Base-by-base conservation (phyloP, 2,888 invertebrate genomes). In the Pollenia angustigena region DNA sequence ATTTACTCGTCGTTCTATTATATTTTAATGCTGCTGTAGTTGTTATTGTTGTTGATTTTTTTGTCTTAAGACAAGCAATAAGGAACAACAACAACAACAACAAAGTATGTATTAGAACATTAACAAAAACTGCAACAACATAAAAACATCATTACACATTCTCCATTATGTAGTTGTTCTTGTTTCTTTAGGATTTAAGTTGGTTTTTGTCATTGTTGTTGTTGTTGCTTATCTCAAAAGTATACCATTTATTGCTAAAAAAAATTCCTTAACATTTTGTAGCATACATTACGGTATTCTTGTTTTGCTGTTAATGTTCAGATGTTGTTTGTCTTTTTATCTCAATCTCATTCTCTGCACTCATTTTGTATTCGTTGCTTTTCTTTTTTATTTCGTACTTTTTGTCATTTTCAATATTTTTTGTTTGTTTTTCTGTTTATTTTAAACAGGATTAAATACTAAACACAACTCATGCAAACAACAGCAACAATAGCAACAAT, bases 391-490 rank as follows among this genome's bases (percentile, higher is more conserved):
- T 60, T 16, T 52, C 76, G 52, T 7, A n/a, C 32, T 42, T 46
- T 50, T 18, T n/a, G 1, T 54, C 14, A 2, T 42, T 56, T 52
- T 58, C 46, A 52, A 44, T 60, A 23, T 7, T n/a, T 79, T 68
- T 56, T 69, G 44, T 62, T 75, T 32, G 32, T 4, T 32, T 32
- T 32, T 62, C 58, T 64, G 66, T 62, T 71, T 72, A 66, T 72
- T 69, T 81, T 48, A 80, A 87, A 87, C 64, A 81, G 76, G 86
- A 84, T 83, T 84, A 80, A 87, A 82, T 56, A 60, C 79, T 79
- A 79, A 79, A 69, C 48, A 79, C 52, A 85, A 52, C 52, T 76
- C 50, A 71, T 56, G 64, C 75, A 56, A 72, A 81, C 52, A 71
- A 40, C 66, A n/a, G 42, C 69, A 71, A 79, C 58, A 83, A 78